Evolutionary conservation across 1,140 invertebrate species (phyloP).

Genomic region (Penaeus japonicus): DNA sequence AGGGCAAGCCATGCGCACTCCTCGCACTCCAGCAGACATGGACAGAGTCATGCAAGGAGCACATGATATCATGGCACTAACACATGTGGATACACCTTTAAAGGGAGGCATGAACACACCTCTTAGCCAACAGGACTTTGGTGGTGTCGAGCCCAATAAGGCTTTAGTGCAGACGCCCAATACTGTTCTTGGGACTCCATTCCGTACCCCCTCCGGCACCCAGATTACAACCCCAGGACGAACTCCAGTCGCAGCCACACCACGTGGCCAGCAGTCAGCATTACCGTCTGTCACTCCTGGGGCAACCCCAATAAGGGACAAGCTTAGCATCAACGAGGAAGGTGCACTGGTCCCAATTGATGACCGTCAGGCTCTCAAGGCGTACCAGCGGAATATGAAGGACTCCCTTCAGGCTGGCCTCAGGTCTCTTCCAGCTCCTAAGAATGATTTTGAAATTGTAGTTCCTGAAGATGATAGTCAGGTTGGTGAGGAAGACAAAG

Average conservation of each 20-base stretch:
- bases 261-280: slow-evolving; percentile 56
- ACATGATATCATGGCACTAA: slow-evolving; percentile 97
- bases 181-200: slow-evolving; percentile 93
- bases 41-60: slow-evolving; percentile 84
- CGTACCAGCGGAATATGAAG: slow-evolving; percentile 49
- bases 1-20: slow-evolving; percentile 74
- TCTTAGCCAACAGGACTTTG: slow-evolving; percentile 87
- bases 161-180: slow-evolving; percentile 88
- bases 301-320: slow-evolving; percentile 82
- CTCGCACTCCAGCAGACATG: slow-evolving; percentile 80
- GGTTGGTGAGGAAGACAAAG: slow-evolving; percentile 64
- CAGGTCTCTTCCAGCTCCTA: slow-evolving; percentile 83
- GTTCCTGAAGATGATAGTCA: slow-evolving; percentile 83
- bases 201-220: slow-evolving; percentile 70
- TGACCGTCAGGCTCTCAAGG: slow-evolving; percentile 48
- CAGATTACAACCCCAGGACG: slow-evolving; percentile 56
- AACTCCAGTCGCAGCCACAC: slow-evolving; percentile 58
- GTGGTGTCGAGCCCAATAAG: slow-evolving; percentile 78
- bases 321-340: slow-evolving; percentile 93
- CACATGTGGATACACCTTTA: slow-evolving; percentile 95
- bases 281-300: slow-evolving; percentile 50
- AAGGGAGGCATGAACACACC: slow-evolving; percentile 96
- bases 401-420: slow-evolving; percentile 75
- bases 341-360: slow-evolving; percentile 69
- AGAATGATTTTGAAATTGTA: slow-evolving; percentile 98